Evolutionary conservation across 2,797 vertebrate genomes (phyloP), one percentile per base, ranked within the genome.

Genomic region (Oreochromis mossambicus): DNA sequence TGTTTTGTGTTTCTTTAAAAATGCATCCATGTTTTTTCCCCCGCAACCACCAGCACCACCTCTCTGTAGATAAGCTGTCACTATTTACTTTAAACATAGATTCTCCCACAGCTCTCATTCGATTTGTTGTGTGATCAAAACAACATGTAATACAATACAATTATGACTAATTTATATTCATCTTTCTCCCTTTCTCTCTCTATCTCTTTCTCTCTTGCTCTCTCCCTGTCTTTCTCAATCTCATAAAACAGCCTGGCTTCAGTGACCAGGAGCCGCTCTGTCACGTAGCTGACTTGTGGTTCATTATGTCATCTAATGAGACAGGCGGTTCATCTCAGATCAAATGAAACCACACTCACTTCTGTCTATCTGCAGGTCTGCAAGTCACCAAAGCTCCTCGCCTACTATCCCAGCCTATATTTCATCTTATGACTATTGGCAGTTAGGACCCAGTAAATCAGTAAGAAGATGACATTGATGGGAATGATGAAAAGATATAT

Each of bases 251-350:
- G 43, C 8, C 3, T 14, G 55, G 68, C 92, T 86, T 79, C 51
- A 9, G 70, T 50, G 85, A 90, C 86, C 81, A 61, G 82, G 43
- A 91, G 73, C 77, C 63, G 55, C 61, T 82, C 85, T 58, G 80
- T 87, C 90, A 91, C 83, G 17, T 61, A 34, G 79, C 56, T 68
- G 81, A 85, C 81, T 81, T 68, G 58, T 58, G 52, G 51, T 48
- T 87, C 84, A 84, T 92, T 87, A 86, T 90, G 85, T 81, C 78
- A 77, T 76, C 87, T 91, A 88, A 93, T 87, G 81, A 90, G 91
- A 87, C 79, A 58, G 66, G 43, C 85, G 87, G 89, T 63, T 90
- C 82, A 38, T 87, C 85, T 85, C 79, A 58, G 50, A 87, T 88
- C 38, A 76, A 87, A 90, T 85, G n/a, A 88, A 92, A 77, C 73